Percentiles rank a stretch among this genome's conserved stretches.
Evolutionary conservation across 2,888 invertebrate genomes (phyloP).

Genomic region (Agriopis leucophaearia): DNA sequence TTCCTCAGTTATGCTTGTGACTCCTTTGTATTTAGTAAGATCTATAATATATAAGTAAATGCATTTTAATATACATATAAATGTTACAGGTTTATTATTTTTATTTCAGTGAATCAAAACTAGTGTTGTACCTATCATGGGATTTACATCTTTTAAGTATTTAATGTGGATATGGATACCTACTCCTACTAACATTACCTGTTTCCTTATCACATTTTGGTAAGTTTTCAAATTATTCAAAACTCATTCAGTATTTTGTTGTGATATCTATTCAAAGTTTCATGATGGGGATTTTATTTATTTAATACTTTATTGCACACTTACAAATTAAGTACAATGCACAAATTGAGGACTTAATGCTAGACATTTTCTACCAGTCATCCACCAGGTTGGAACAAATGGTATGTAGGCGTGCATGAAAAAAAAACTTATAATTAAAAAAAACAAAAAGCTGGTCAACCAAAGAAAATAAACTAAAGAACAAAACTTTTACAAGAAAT

Average conservation of each 20-base stretch:
- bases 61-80: slow-evolving; percentile 1
- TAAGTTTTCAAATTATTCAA: background rate
- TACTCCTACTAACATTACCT: background rate
- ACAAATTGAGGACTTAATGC: no score
- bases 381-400: no score
- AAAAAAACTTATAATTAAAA: no score
- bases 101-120: slow-evolving; percentile 6
- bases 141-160: background rate
- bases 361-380: no score
- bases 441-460: no score
- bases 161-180: background rate
- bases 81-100: background rate
- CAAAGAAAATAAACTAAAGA: no score
- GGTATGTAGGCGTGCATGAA: no score
- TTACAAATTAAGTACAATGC: no score
- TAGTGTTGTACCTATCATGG: background rate
- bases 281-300: no score
- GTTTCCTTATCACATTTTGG: background rate
- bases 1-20: background rate
- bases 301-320: no score
- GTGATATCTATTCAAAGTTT: background rate
- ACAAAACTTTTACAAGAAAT: no score
- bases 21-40: background rate
- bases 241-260: background rate
- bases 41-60: background rate